Percentiles rank a stretch among this genome's conserved stretches.
Evolutionary conservation across 2,113 vertebrate genomes (phyloP).

Genomic region (Penelope pileata): DNA sequence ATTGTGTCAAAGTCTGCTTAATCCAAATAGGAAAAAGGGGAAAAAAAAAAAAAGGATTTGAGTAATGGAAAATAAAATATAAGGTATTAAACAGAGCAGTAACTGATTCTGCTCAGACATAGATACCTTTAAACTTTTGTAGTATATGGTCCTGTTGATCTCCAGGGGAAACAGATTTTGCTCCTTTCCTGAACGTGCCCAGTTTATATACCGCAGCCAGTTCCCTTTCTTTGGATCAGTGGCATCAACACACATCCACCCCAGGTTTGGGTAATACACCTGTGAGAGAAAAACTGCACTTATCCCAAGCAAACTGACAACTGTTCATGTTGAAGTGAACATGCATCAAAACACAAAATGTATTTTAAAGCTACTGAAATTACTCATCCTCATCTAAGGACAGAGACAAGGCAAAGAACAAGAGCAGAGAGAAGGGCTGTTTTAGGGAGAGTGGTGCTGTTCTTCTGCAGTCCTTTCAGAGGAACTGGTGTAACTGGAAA

Average conservation of each 20-base stretch:
- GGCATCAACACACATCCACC: slow-evolving; percentile 96
- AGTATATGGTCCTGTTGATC: slow-evolving; percentile 94
- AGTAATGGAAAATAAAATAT: background rate
- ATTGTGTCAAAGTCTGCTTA: background rate
- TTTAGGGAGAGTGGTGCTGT: fast-evolving
- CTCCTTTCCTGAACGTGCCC: slow-evolving; percentile 89
- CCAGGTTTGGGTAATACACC: slow-evolving; percentile 92
- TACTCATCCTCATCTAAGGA: fast-evolving
- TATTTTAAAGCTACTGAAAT: fast-evolving
- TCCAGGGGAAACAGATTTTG: slow-evolving; percentile 94
- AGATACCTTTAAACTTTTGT: slow-evolving; percentile 91
- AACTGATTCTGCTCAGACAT: background rate
- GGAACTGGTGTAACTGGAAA: background rate
- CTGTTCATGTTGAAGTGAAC: fast-evolving
- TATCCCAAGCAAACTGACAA: background rate
- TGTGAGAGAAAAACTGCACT: background rate
- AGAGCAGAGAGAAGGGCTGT: fast-evolving
- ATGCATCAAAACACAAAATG: fast-evolving
- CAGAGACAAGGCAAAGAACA: background rate
- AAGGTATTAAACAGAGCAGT: background rate
- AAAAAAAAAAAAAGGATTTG: background rate
- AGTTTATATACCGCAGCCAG: slow-evolving; percentile 93
- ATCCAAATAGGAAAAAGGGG: background rate
- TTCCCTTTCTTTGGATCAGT: slow-evolving; percentile 92
- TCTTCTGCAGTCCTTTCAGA: background rate